Evolutionary conservation across 1,140 invertebrate genomes (phyloP).

Genomic region (Drosophila nannoptera): DNA sequence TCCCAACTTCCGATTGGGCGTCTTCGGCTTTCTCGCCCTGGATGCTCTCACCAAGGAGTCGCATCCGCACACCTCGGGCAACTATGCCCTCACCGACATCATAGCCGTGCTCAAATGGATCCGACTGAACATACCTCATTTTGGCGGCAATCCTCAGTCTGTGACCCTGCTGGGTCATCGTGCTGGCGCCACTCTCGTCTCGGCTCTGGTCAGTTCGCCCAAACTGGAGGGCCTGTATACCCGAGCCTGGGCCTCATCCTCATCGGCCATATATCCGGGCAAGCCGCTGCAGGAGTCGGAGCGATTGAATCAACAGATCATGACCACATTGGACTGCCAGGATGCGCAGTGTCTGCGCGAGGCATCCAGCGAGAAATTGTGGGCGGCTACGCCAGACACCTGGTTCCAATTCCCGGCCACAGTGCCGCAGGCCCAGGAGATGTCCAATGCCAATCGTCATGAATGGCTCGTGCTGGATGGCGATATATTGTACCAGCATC

Average conservation of each 20-base stretch:
- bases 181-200: constrained; percentile 88
- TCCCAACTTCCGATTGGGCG: constrained; percentile 88
- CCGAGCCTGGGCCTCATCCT: constrained; percentile 86
- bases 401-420: constrained; percentile 84
- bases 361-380: constrained; percentile 83
- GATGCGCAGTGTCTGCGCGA: constrained; percentile 82
- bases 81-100: constrained; percentile 91
- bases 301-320: constrained; percentile 82
- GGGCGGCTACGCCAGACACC: constrained; percentile 84
- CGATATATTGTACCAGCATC: constrained; percentile 83
- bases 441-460: constrained; percentile 80
- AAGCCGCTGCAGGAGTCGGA: constrained; percentile 83
- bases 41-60: constrained; percentile 84
- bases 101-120: constrained; percentile 89
- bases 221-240: constrained; percentile 83
- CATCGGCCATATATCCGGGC: constrained; percentile 85
- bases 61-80: constrained; percentile 89
- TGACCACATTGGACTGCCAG: constrained; percentile 80
- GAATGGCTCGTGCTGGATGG: constrained; percentile 89
- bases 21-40: constrained; percentile 88
- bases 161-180: constrained; percentile 90
- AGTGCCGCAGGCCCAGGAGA: constrained; percentile 81
- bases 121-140: constrained; percentile 88
- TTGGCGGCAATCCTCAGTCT: constrained; percentile 87
- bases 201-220: constrained; percentile 82